A percentile compares a stretch with the other conserved stretches of the same genome.
Conservation (phyloP, 2,888 invertebrate genomes). For the Autographa pulchrina region DNA sequence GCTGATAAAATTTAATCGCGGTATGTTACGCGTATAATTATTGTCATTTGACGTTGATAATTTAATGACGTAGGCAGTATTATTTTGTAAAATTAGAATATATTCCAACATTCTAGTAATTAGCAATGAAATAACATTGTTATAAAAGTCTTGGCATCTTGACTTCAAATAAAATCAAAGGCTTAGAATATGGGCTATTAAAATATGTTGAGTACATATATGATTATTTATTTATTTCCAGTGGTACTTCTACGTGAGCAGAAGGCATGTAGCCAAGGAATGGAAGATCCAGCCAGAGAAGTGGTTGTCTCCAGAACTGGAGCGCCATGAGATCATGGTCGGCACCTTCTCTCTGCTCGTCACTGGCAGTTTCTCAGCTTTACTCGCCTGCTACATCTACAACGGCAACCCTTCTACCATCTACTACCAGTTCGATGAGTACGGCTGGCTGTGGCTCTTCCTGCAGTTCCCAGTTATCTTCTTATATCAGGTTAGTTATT, state of each 20-base stretch:
- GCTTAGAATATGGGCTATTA: too few species aligned
- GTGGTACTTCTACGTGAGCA: slow-evolving; percentile 93
- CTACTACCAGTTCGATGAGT: slow-evolving; percentile 91
- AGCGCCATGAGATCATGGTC: slow-evolving; percentile 91
- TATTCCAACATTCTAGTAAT: not conserved
- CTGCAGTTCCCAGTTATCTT: slow-evolving; percentile 91
- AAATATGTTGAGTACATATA: too few species aligned
- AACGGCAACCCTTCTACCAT: slow-evolving; percentile 92
- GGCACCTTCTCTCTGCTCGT: slow-evolving; percentile 90
- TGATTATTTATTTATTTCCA: slow-evolving; percentile 69
- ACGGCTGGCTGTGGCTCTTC: slow-evolving; percentile 91
- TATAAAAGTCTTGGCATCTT: too few species aligned
- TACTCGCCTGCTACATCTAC: slow-evolving; percentile 91
- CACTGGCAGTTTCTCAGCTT: slow-evolving; percentile 88
- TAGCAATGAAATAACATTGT: not conserved
- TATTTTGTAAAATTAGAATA: not conserved
- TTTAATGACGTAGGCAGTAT: slow-evolving; percentile 1
- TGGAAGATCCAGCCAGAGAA: slow-evolving; percentile 94
- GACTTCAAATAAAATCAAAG: too few species aligned
- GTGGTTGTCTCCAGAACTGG: slow-evolving; percentile 91
- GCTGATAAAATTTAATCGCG: slow-evolving; percentile 23
- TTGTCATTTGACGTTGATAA: slow-evolving; percentile 32
- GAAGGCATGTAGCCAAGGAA: slow-evolving; percentile 89
- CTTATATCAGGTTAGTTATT: slow-evolving; percentile 88
- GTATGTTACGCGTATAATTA: slow-evolving; percentile 26